Evolutionary conservation across 1,140 invertebrate genomes (phyloP), one percentile per base, ranked within the genome.

Genomic region (Eumaeus atala): DNA sequence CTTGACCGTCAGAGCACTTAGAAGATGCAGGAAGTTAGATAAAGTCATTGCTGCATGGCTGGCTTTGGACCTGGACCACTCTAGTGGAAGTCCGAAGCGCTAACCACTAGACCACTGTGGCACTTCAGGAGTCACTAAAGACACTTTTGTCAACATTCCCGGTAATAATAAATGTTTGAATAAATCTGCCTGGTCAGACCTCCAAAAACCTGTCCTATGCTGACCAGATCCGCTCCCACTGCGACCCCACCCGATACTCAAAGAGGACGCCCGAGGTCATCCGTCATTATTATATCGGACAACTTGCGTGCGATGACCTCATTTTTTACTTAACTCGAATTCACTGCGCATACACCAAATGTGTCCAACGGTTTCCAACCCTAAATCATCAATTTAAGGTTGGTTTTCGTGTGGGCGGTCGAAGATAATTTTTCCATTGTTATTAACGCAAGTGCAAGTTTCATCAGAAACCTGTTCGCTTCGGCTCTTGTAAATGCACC

Each of bases 271-370:
- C 58, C 58, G 62, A 65, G 67, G 59, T 69, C 69, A 72, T 76
- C 64, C 71, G 74, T 76, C 74, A 74, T 74, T 74, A 76, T 72
- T 68, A 73, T 68, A 72, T 67, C 66, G 70, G 70, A 76, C 70
- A 74, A 67, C 55, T 67, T 55, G 61, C 66, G 69, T 60, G 55
- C 70, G 61, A 62, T 64, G 67, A 70, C 69, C 69, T 67, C 63
- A 67, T 71, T 73, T 73, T 76, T 72, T 67, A 59, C 54, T 52
- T 50, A 50, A 58, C 65, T 61, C 60, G 64, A 61, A 64, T 65
- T 62, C 54, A 56, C 49, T 62, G 55, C 57, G 61, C 50, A 50
- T 51, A 60, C 14, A 42, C 8, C 28, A 48, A 56, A 35, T 40
- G 11, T 33, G 38, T 37, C 0, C 10, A 35, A 2, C 21, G 6